Percentiles rank a stretch among this genome's conserved stretches.
phyloP scores from a whole-genome alignment of 2,113 vertebrate species.

The Cynoglossus semilaevis region DNA sequence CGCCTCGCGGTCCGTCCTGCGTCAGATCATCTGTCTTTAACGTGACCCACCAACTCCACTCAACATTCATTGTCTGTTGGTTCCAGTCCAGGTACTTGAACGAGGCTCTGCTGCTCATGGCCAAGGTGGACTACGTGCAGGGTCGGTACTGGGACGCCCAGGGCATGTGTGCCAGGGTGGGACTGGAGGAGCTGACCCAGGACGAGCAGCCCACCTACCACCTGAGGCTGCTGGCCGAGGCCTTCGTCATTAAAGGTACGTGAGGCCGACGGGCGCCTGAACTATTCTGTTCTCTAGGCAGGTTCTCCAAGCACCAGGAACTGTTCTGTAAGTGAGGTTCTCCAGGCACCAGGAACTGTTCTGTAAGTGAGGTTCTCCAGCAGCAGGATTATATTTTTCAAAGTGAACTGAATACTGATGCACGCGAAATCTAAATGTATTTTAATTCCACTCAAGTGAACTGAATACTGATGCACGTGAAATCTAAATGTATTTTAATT shows the following conservation, averaged over 20 bases:
- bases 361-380: no score
- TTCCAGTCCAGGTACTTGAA: slow-evolving; percentile 85
- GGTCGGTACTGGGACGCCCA: slow-evolving; percentile 90
- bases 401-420: no score
- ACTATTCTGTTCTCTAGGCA: no score
- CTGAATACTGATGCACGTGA: no score
- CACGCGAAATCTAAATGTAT: no score
- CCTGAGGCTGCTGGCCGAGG: slow-evolving; percentile 91
- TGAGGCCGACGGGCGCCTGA: no score
- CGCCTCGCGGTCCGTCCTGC: slow-evolving; percentile 78
- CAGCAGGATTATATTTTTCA: no score
- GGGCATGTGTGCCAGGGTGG: slow-evolving; percentile 92
- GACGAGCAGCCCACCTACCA: slow-evolving; percentile 86
- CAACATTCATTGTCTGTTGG: not conserved
- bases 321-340: no score
- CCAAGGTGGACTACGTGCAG: slow-evolving; percentile 92
- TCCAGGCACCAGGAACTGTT: no score
- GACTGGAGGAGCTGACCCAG: slow-evolving; percentile 85
- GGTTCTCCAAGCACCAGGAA: no score
- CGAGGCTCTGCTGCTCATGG: slow-evolving; percentile 91
- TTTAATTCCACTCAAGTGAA: no score
- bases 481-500: no score
- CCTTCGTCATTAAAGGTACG: slow-evolving; percentile 94
- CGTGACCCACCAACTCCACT: not conserved
- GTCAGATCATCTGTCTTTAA: not conserved